Evolutionary conservation across 1,140 invertebrate species (phyloP).

Genomic region (Ips nitidus): DNA sequence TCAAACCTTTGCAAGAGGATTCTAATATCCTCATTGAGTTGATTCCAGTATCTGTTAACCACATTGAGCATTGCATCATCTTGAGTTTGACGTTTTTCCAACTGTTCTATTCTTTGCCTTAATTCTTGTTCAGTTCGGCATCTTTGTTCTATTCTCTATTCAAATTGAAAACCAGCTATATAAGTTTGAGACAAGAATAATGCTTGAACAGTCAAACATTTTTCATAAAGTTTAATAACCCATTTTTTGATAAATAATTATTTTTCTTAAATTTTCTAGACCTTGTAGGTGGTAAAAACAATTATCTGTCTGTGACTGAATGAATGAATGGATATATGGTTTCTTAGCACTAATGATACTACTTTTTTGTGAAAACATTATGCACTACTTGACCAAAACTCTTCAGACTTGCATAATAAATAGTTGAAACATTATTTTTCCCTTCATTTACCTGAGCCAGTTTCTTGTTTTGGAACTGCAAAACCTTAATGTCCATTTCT

Average conservation of each 20-base stretch:
- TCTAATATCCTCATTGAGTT: conserved; percentile 95
- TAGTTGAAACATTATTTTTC: too few species aligned
- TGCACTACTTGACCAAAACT: too few species aligned
- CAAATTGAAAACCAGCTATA: neutral
- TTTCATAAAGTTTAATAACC: too few species aligned
- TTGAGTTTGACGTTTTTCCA: conserved; percentile 95
- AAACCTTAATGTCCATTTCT: conserved; percentile 96
- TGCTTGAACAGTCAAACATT: too few species aligned
- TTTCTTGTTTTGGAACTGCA: conserved; percentile 97
- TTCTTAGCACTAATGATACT: too few species aligned
- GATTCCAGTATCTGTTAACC: conserved; percentile 98
- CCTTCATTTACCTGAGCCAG: conserved; percentile 72
- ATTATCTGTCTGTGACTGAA: too few species aligned
- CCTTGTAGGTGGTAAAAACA: too few species aligned
- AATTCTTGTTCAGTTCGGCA: conserved; percentile 88
- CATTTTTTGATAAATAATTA: too few species aligned
- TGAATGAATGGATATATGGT: too few species aligned
- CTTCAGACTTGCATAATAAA: too few species aligned
- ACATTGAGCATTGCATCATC: conserved; percentile 98
- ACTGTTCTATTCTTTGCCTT: conserved; percentile 89
- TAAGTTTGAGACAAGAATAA: neutral
- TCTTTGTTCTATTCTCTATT: conserved; percentile 83
- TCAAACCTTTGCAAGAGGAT: conserved; percentile 94
- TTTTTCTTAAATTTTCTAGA: too few species aligned
- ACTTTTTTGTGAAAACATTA: too few species aligned